Conservation (phyloP, 2,113 vertebrate species). For the Tichodroma muraria region DNA sequence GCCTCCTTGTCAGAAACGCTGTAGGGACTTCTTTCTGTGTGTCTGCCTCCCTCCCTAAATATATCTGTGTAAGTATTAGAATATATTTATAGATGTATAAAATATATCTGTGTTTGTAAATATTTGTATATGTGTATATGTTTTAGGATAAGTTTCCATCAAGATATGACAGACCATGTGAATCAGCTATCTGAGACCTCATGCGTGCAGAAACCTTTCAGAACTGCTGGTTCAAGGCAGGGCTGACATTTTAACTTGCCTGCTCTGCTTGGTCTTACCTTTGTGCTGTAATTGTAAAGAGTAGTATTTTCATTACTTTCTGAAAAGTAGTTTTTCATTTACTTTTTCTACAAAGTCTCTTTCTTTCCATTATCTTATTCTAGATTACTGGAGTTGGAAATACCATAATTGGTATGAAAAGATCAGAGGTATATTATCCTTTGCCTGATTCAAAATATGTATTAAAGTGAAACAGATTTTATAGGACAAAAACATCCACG, state of each 20-base stretch:
- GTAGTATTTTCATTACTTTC: neutral
- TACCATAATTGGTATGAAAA: neutral
- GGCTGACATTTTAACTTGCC: neutral
- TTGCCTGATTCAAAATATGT: neutral
- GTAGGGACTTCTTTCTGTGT: neutral
- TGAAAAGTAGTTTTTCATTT: too few species aligned
- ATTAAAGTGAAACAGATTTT: neutral
- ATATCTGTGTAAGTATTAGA: neutral
- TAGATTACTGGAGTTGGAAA: neutral
- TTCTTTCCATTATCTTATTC: neutral
- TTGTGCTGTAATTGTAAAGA: neutral
- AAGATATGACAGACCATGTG: neutral
- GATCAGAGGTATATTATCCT: neutral
- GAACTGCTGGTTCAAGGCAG: neutral
- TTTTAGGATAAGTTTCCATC: neutral
- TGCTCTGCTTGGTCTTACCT: neutral
- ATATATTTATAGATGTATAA: neutral
- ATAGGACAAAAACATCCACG: neutral
- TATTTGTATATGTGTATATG: neutral
- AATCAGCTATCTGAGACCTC: neutral
- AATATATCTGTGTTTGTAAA: neutral
- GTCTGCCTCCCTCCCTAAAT: neutral
- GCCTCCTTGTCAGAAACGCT: neutral
- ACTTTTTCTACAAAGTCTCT: too few species aligned
- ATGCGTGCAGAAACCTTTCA: neutral